Conservation (phyloP, 2,113 vertebrate species). For the Odontophorus gujanensis region DNA sequence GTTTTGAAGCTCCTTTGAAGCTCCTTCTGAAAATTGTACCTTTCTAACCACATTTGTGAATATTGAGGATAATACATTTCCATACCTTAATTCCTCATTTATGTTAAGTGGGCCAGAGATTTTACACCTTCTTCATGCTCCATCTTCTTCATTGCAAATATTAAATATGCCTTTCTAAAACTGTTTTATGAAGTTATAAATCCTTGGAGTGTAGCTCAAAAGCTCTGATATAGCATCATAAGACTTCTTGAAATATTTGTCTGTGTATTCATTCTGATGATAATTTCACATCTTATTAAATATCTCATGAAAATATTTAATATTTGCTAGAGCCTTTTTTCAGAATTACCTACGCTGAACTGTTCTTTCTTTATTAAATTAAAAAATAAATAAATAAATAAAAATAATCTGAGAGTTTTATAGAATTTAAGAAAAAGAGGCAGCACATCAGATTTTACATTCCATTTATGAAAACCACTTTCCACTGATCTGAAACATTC, state of each 20-base stretch:
- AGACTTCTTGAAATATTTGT: not conserved
- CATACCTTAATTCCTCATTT: not conserved
- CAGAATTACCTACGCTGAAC: not conserved
- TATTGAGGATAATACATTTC: not conserved
- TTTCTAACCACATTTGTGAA: not conserved
- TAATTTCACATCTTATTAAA: not conserved
- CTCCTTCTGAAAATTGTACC: not conserved
- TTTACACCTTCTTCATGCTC: constrained; percentile 3
- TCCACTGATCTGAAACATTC: not conserved
- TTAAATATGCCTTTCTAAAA: not conserved
- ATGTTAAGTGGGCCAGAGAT: not conserved
- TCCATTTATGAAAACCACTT: not conserved
- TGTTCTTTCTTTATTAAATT: not conserved
- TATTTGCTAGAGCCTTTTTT: not conserved
- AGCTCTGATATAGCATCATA: not conserved
- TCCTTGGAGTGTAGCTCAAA: not conserved
- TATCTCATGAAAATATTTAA: not conserved
- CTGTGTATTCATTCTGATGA: not conserved
- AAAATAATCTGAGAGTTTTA: not conserved
- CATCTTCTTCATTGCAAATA: not conserved
- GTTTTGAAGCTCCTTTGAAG: not conserved
- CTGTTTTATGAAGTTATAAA: not conserved
- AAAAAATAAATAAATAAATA: not conserved
- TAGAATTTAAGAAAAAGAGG: not conserved
- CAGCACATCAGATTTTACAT: not conserved